Evolutionary conservation across 2,113 vertebrate genomes (phyloP).

Genomic region (Eurystomus gularis): DNA sequence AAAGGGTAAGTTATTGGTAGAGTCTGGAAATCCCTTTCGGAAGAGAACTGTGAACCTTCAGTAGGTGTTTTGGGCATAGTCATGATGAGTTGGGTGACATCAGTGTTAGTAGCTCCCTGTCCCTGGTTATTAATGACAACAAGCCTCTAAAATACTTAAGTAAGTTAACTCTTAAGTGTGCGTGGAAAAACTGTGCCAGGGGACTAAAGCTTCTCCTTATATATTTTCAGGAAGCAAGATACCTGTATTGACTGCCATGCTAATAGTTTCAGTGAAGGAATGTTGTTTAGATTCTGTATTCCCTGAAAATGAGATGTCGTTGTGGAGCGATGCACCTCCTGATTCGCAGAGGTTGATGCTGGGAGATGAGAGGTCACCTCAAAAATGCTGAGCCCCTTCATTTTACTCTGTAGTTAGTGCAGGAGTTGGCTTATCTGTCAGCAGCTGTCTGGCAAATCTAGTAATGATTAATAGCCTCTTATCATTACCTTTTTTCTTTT

Average conservation of each 20-base stretch:
- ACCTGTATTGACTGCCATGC: neutral
- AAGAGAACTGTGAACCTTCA: neutral
- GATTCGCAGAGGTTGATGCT: neutral
- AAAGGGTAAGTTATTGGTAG: conserved; percentile 51
- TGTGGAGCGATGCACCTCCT: neutral
- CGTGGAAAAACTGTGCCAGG: neutral
- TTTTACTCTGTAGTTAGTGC: neutral
- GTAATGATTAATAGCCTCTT: neutral
- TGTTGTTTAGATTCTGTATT: neutral
- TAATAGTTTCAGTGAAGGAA: neutral
- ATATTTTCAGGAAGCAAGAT: neutral
- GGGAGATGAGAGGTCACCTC: neutral
- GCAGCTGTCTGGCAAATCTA: neutral
- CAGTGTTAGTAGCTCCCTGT: neutral
- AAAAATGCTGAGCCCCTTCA: neutral
- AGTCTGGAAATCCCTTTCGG: neutral
- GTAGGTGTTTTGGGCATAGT: neutral
- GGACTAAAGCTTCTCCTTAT: neutral
- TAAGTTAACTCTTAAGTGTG: neutral
- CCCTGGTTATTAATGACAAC: neutral
- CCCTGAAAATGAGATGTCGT: neutral
- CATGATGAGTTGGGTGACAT: neutral
- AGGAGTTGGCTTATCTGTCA: neutral
- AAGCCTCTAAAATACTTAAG: neutral
- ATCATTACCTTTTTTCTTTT: neutral